phyloP scores from a whole-genome alignment of 1,140 invertebrate genomes.

The Scaptodrosophila lebanonensis region DNA sequence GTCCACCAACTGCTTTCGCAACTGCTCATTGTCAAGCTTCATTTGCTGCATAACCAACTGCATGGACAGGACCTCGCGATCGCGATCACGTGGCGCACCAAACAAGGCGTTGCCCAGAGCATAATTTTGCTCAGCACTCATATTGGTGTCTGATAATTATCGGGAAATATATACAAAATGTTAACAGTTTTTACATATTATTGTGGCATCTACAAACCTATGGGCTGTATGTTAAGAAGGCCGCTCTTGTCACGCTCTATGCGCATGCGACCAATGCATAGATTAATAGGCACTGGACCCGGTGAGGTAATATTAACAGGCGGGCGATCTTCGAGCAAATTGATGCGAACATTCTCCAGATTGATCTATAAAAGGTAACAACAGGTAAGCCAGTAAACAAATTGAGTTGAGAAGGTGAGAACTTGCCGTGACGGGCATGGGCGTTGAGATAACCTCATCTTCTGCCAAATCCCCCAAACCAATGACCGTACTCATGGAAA shows the following conservation, averaged over 20 bases:
- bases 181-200: neutral
- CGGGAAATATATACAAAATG: neutral
- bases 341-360: slow-evolving; percentile 83
- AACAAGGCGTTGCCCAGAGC: slow-evolving; percentile 39
- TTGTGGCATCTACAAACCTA: slow-evolving; percentile 20
- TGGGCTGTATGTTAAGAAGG: slow-evolving; percentile 84
- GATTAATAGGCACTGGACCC: slow-evolving; percentile 86
- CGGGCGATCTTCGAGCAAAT: slow-evolving; percentile 88
- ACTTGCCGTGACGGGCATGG: slow-evolving; percentile 87
- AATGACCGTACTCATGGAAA: slow-evolving; percentile 89
- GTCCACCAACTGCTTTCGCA: slow-evolving; percentile 80
- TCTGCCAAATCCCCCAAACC: slow-evolving; percentile 89
- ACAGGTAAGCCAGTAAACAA: slow-evolving; percentile 6
- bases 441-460: slow-evolving; percentile 87
- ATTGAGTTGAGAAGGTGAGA: neutral
- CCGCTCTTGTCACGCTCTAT: slow-evolving; percentile 84
- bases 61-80: slow-evolving; percentile 78
- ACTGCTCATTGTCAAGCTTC: slow-evolving; percentile 82
- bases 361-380: slow-evolving; percentile 79
- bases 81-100: slow-evolving; percentile 67
- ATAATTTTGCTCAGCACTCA: slow-evolving; percentile 42
- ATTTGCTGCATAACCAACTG: slow-evolving; percentile 79
- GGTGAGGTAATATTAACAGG: slow-evolving; percentile 89
- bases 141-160: slow-evolving; percentile 40
- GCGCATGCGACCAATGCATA: slow-evolving; percentile 84